A percentile compares a stretch with the other conserved stretches of the same genome.
Evolutionary conservation across 2,888 invertebrate genomes (phyloP).

Genomic region (Nowickia ferox): DNA sequence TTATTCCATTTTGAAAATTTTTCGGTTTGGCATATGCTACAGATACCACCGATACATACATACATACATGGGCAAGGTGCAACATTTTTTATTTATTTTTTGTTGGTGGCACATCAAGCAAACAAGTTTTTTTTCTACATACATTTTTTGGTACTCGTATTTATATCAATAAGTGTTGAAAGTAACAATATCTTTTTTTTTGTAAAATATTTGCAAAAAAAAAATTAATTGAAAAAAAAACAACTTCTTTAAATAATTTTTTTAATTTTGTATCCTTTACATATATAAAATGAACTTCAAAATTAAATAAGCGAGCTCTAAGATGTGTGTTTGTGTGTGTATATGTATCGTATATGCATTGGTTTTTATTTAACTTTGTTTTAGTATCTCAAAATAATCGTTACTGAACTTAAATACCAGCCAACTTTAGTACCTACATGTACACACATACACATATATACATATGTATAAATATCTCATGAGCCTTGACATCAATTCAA

Average conservation of each 20-base stretch:
- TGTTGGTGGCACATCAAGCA: conserved; percentile 4
- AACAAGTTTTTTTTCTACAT: conserved; percentile 46
- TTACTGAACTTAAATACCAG: background rate
- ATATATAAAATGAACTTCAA: background rate
- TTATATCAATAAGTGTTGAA: conserved; percentile 60
- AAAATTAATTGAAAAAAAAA: conserved; percentile 15
- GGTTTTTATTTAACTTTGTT: conserved; percentile 1
- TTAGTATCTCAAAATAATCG: conserved; percentile 22
- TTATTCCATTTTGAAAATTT: conserved; percentile 9
- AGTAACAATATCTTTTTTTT: conserved; percentile 44
- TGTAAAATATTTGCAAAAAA: background rate
- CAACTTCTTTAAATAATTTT: conserved; percentile 7
- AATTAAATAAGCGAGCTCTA: background rate
- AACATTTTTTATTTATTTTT: conserved; percentile 6
- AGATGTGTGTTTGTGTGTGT: background rate
- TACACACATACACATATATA: background rate
- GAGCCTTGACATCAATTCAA: conserved; percentile 68
- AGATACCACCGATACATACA: conserved; percentile 12
- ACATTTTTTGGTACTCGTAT: conserved; percentile 34
- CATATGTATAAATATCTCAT: conserved; percentile 17
- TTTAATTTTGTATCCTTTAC: background rate
- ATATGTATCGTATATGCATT: background rate
- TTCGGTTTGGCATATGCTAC: conserved; percentile 61
- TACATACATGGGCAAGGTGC: conserved; percentile 60
- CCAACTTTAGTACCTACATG: background rate